These are phyloP conservation scores for Apamea sordens DNA, from an alignment of 2,888 invertebrate genomes.

Conservation along the genomic window DNA sequence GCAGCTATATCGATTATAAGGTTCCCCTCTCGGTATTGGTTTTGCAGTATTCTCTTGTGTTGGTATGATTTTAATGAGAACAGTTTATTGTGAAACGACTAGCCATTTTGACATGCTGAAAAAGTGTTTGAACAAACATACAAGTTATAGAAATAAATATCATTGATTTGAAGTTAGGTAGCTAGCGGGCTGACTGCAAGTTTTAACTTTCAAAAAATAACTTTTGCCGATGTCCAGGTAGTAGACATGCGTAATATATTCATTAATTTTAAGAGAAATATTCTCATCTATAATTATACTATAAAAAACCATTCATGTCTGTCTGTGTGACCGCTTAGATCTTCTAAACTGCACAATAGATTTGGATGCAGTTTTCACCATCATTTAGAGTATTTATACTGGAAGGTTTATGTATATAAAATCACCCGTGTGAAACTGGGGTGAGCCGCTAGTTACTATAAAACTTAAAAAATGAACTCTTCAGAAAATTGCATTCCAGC, in stretches of 20 bases:
- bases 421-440: no score
- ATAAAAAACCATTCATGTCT: not conserved
- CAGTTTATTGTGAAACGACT: no score
- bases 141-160: no score
- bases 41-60: no score
- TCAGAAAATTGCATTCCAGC: not conserved
- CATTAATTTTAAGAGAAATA: not conserved
- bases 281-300: not conserved
- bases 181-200: not conserved
- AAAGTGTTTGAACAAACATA: no score
- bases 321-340: not conserved
- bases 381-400: not conserved
- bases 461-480: no score
- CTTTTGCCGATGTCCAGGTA: not conserved
- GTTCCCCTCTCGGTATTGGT: not conserved
- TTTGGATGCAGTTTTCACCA: not conserved
- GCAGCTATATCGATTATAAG: conserved; percentile 30
- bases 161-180: no score
- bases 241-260: not conserved
- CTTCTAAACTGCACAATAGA: not conserved
- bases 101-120: not conserved
- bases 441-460: no score
- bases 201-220: not conserved
- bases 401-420: not conserved
- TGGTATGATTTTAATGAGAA: not conserved